Base-by-base conservation (phyloP, 2,113 vertebrate species). In the Barnardius zonarius region DNA sequence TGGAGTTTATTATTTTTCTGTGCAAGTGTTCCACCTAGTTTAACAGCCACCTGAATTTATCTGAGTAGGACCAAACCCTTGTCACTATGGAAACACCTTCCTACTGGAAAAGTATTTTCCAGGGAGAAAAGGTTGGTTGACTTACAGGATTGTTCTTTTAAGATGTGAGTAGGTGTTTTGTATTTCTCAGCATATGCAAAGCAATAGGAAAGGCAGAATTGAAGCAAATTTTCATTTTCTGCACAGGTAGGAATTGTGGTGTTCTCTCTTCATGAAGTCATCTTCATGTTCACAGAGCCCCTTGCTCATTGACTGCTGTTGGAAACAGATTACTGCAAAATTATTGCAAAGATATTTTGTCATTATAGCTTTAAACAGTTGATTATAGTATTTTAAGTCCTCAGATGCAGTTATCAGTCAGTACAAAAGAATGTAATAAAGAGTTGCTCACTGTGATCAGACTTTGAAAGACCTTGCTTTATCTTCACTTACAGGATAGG, bases 51-150 rank as follows among this genome's bases (percentile, higher is more conserved):
- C 66, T 89, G 59, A 41, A 75, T 95, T 95, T 75, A 64, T 77
- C 46, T 3, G 35, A 81, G 80, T 25, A 84, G 69, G 77, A 62
- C 81, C 81, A 95, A 78, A 87, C 48, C 44, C 59, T 22, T 82
- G 81, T 97, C 91, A 76, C 95, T 97, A 93, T 95, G 94, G 94
- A 92, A 96, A 95, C 86, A 76, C 39, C 57, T 92, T 81, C 4
- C 8, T 67, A 70, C 63, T 83, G 69, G 43, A 79, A 44, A 95
- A 91, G 48, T 79, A 80, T 90, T 95, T 97, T 89, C 62, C 52
- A 73, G 84, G 69, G 11, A 88, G 46, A 79, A 89, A 41, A 86
- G 57, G 62, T 46, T 69, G 41, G 23, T 77, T 96, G 70, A 54
- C 37, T 85, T 95, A 83, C 3, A 85, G 74, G 88, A 91, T 43